Base-by-base conservation (phyloP, 30 jellyfish, hydroid and myxozoan species). In the Mastigias papua region DNA sequence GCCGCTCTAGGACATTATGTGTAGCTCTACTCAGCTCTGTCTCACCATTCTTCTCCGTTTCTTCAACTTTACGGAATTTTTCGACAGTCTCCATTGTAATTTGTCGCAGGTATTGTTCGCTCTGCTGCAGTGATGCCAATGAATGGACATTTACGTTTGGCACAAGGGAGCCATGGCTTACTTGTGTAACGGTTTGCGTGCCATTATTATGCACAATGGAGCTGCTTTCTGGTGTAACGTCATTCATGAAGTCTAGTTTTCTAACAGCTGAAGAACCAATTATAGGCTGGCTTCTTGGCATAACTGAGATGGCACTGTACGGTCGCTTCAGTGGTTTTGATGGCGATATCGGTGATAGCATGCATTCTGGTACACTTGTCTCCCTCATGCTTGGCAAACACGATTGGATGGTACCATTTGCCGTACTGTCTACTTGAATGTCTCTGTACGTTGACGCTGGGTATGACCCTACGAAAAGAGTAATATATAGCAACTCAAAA, bases 1-100 rank as follows among this genome's bases (percentile, higher is more conserved):
- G 98, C 57, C 98, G 48, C 74, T 94, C 98, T 29, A 94, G 87
- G 26, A 94, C 97, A 82, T 94, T 94, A 69, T 94, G 98, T n/a
- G 98, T 82, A 33, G 98, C 98, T 23, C 97, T 89, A 63, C 93
- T 84, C 87, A 84, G 66, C 61, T 84, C 93, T 17, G 80, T 70
- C 30, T 84, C 93, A 31, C 93, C 93, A 23, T 33, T 65, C 73
- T 71, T 84, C 46, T 84, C 93, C 33, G 66, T 33, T 26, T 84
- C 93, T 16, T 54, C 86, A 42, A 33, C 79, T n/a, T 48, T 34
- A 54, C 86, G 77, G 84, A 25, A 83, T 32, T 48, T 67, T 17
- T 83, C 92, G 48, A 83, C 78, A 48, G 82, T 21, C 25, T 33
- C 76, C 46, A 82, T 69, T 28, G 82, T 11, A 19, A 82, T 82